phyloP scores from a whole-genome alignment of 2,113 vertebrate species.

The Apteryx mantelli region DNA sequence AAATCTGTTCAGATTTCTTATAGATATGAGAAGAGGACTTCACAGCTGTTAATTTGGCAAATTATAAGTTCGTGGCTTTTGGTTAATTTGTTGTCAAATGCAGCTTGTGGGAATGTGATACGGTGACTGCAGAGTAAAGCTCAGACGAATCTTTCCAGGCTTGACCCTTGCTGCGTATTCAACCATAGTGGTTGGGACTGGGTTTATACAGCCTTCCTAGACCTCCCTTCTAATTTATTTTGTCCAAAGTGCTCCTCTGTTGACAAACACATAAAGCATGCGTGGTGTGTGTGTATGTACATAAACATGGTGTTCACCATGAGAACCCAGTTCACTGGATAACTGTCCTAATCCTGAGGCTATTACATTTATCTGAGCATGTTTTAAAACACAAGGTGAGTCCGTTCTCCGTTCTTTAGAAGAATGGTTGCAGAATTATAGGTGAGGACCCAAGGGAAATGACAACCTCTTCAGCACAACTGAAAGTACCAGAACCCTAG shows the following conservation, averaged over 20 bases:
- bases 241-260: not conserved
- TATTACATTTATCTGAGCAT: not conserved
- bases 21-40: not conserved
- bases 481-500: not conserved
- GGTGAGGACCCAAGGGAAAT: not conserved
- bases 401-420: not conserved
- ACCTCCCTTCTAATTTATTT: not conserved
- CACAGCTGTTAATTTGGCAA: constrained; percentile 8
- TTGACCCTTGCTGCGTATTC: not conserved
- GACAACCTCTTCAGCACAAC: not conserved
- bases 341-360: not conserved
- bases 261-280: not conserved
- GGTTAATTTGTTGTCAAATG: not conserved
- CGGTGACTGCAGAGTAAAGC: not conserved
- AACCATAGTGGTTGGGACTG: not conserved
- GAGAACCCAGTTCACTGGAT: not conserved
- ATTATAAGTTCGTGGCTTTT: not conserved
- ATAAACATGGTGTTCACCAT: fast-evolving
- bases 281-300: too few species aligned
- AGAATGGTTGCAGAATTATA: not conserved
- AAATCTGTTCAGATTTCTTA: constrained; percentile 29
- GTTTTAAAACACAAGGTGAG: not conserved
- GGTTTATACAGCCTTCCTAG: not conserved
- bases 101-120: not conserved
- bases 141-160: not conserved